These are phyloP conservation scores for Hirudinaria manillensis DNA, from an alignment of 2,888 invertebrate species.

Conservation along the genomic window DNA sequence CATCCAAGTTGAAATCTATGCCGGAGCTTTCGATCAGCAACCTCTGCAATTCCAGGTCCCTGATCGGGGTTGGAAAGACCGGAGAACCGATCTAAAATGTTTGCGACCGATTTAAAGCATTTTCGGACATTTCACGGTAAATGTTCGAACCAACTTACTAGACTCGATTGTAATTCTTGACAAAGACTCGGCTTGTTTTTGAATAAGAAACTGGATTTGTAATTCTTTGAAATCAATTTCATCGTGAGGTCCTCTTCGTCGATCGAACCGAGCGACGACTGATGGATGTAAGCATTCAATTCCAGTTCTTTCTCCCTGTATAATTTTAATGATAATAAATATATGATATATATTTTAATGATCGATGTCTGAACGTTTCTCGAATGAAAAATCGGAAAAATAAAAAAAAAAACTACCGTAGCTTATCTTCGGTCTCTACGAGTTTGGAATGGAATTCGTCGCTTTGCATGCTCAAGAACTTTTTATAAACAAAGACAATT, in stretches of 20 bases:
- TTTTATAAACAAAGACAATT: not conserved
- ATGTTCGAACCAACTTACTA: not conserved
- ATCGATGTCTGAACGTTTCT: too few species aligned
- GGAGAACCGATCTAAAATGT: not conserved
- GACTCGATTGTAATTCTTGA: constrained; percentile 1
- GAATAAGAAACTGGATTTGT: not conserved
- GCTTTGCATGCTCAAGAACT: not conserved
- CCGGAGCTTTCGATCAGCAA: not conserved
- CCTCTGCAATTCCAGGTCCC: not conserved
- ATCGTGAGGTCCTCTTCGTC: not conserved
- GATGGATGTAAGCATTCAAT: not conserved
- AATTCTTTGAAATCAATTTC: constrained; percentile 1
- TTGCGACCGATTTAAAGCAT: not conserved
- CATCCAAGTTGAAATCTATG: too few species aligned
- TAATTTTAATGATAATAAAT: not conserved
- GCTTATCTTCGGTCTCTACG: not conserved
- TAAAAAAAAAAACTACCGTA: not conserved
- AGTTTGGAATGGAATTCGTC: not conserved
- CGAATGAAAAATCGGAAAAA: too few species aligned
- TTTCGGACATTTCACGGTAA: not conserved
- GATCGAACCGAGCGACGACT: not conserved
- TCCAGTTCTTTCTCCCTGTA: not conserved
- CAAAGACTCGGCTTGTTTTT: constrained; percentile 1
- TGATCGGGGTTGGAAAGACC: not conserved
- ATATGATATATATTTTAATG: too few species aligned